phyloP scores from a whole-genome alignment of 2,797 vertebrate species.

The Astyanax mexicanus region DNA sequence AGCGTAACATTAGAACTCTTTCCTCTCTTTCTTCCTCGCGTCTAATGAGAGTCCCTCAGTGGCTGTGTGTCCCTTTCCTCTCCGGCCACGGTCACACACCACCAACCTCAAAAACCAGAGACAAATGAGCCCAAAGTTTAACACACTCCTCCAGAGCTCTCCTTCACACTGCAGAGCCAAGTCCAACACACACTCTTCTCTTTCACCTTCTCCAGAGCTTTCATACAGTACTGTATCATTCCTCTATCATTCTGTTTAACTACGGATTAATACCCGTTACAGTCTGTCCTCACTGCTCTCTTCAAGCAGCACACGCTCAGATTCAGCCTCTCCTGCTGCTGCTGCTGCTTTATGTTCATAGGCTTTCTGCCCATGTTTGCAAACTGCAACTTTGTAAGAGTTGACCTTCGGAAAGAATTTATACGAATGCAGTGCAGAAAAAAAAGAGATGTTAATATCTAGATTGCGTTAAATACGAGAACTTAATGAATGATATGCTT shows the following conservation, averaged over 20 bases:
- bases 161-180: slow-evolving; percentile 21
- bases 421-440: slow-evolving; percentile 5
- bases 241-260: no score
- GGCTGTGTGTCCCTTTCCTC: slow-evolving; percentile 50
- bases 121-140: slow-evolving; percentile 45
- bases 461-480: slow-evolving; percentile 1
- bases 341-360: slow-evolving; percentile 11
- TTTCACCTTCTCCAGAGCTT: not conserved
- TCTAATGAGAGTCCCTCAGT: slow-evolving; percentile 57
- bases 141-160: slow-evolving; percentile 27
- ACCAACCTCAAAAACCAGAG: slow-evolving; percentile 36
- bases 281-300: not conserved
- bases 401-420: slow-evolving; percentile 2
- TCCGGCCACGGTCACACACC: slow-evolving; percentile 42
- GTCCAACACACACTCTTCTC: slow-evolving; percentile 28
- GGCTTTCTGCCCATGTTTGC: slow-evolving; percentile 10
- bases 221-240: slow-evolving; percentile 16
- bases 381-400: slow-evolving; percentile 6
- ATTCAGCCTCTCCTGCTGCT: not conserved
- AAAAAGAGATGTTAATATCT: slow-evolving; percentile 21
- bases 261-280: not conserved
- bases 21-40: slow-evolving; percentile 49
- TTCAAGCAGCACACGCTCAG: not conserved
- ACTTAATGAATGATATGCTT: not conserved
- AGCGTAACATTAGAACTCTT: slow-evolving; percentile 71